These are phyloP conservation scores for Aeoliscus strigatus DNA, from an alignment of 2,797 vertebrate genomes.

Conservation along the genomic window DNA sequence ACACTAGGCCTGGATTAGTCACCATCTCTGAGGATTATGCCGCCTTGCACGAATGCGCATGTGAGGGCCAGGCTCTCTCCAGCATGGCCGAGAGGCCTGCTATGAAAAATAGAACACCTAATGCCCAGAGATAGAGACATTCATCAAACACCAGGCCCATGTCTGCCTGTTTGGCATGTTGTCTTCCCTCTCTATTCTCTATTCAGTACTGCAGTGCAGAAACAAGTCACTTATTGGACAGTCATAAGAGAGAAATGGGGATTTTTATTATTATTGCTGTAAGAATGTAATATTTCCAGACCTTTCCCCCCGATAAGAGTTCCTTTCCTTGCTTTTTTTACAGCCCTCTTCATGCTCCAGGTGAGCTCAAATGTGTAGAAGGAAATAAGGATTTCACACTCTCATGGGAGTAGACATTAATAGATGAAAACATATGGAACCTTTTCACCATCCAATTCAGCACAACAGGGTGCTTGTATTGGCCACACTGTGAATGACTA, in stretches of 20 bases:
- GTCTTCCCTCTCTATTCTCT: slow-evolving; percentile 52
- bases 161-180: slow-evolving; percentile 57
- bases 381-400: slow-evolving; percentile 30
- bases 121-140: slow-evolving; percentile 78
- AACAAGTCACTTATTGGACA: slow-evolving; percentile 66
- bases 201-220: slow-evolving; percentile 56
- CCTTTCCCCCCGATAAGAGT: slow-evolving; percentile 23
- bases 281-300: slow-evolving; percentile 48
- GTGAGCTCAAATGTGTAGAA: slow-evolving; percentile 36
- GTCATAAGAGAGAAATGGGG: slow-evolving; percentile 61
- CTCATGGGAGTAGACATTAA: slow-evolving; percentile 35
- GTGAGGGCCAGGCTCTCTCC: slow-evolving; percentile 58
- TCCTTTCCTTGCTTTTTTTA: slow-evolving; percentile 17
- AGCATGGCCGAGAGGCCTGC: slow-evolving; percentile 61
- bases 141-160: slow-evolving; percentile 70
- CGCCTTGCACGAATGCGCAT: slow-evolving; percentile 53
- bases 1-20: slow-evolving; percentile 69
- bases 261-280: slow-evolving; percentile 62
- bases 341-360: slow-evolving; percentile 22
- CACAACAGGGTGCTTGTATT: slow-evolving; percentile 22
- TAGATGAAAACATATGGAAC: slow-evolving; percentile 31
- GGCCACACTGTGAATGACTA: slow-evolving; percentile 58
- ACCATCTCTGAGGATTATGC: slow-evolving; percentile 60
- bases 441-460: slow-evolving; percentile 30
- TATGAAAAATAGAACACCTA: slow-evolving; percentile 80